A percentile compares a stretch with the other conserved stretches of the same genome.
Conservation (phyloP, 2,888 invertebrate species). For the Acleris sparsana region DNA sequence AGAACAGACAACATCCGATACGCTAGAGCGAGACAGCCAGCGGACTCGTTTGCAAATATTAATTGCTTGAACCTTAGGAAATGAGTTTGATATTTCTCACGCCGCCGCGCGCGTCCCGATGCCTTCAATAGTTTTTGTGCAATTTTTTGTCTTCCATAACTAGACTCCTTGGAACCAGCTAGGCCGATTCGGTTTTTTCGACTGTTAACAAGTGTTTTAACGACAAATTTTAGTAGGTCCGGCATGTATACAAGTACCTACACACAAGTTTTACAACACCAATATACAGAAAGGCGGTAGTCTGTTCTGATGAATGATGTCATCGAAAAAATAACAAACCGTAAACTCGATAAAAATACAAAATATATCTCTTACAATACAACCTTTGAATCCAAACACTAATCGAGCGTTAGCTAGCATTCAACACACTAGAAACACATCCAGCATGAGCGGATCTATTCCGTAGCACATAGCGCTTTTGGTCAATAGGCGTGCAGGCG, state of each 20-base stretch:
- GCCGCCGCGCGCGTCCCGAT: conserved; percentile 28
- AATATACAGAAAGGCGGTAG: conserved; percentile 3
- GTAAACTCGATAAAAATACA: conserved; percentile 14
- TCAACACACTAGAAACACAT: conserved; percentile 20
- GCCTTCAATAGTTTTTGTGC: conserved; percentile 38
- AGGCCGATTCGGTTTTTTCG: conserved; percentile 29
- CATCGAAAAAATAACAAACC: conserved; percentile 14
- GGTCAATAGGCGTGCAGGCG: conserved; percentile 52
- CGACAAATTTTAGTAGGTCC: conserved; percentile 7
- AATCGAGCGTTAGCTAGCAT: conserved; percentile 2
- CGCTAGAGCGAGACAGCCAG: conserved; percentile 19
- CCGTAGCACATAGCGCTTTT: conserved; percentile 43
- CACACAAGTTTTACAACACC: neutral
- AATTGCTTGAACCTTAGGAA: conserved; percentile 34
- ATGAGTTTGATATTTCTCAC: conserved; percentile 35
- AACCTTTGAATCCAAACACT: neutral
- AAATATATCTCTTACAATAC: neutral
- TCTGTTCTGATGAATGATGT: conserved; percentile 13
- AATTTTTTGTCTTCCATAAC: conserved; percentile 40
- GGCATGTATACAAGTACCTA: neutral
- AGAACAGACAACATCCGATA: conserved; percentile 21
- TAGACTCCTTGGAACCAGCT: conserved; percentile 47
- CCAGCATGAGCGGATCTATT: conserved; percentile 20
- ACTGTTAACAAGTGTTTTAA: conserved; percentile 35
- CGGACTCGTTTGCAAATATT: conserved; percentile 36